These are phyloP conservation scores for Diaphora mendica DNA, from an alignment of 2,888 invertebrate genomes.

Conservation along the genomic window DNA sequence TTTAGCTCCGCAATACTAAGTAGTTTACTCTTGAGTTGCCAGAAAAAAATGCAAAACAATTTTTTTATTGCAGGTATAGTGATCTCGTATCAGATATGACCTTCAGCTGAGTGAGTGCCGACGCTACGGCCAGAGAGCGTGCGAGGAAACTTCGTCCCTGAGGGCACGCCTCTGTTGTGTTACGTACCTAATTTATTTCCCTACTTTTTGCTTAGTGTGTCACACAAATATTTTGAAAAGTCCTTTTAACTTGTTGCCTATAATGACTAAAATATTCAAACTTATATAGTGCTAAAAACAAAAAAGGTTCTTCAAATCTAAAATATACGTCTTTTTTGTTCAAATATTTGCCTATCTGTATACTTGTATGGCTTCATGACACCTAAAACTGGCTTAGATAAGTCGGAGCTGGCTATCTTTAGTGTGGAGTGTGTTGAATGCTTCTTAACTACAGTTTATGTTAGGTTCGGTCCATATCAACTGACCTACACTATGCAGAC, in stretches of 20 bases:
- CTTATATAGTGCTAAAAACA: not conserved
- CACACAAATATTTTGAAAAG: not conserved
- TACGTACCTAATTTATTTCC: constrained; percentile 15
- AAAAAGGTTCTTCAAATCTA: not conserved
- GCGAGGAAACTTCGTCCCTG: too few relatives aligned
- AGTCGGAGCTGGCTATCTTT: too few relatives aligned
- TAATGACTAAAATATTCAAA: not conserved
- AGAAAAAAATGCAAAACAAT: not conserved
- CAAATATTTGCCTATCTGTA: too few relatives aligned
- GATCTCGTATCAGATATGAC: not conserved
- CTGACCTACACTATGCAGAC: too few relatives aligned
- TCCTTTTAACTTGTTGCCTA: not conserved
- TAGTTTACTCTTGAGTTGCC: not conserved
- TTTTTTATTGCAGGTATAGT: not conserved
- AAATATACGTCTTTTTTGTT: not conserved
- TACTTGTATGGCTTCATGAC: too few relatives aligned
- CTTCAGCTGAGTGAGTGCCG: not conserved
- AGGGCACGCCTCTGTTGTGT: constrained; percentile 16
- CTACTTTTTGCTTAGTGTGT: not conserved
- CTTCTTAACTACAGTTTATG: too few relatives aligned
- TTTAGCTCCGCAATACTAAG: too few relatives aligned
- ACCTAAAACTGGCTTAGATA: too few relatives aligned
- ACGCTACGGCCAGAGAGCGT: not conserved
- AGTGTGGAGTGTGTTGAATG: too few relatives aligned
- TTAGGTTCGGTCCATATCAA: too few relatives aligned